Percentiles rank a stretch among this genome's conserved stretches.
These are phyloP conservation scores for Andrena flavipes DNA, from an alignment of 2,888 invertebrate species.

Conservation along the genomic window DNA sequence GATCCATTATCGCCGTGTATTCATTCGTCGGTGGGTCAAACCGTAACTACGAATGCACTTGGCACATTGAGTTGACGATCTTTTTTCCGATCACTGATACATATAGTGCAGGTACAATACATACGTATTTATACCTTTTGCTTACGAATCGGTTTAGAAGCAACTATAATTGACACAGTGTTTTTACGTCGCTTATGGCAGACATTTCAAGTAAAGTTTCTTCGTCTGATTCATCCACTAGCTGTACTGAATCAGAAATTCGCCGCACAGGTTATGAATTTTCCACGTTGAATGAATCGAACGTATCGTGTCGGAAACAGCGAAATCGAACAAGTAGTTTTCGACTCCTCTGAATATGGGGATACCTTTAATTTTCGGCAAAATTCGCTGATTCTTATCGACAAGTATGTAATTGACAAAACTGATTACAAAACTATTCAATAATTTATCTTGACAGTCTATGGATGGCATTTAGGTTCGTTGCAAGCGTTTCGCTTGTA, in stretches of 20 bases:
- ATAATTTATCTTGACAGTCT: not conserved
- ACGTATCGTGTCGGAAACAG: not conserved
- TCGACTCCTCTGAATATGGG: not conserved
- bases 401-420: not conserved
- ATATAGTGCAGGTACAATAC: not conserved
- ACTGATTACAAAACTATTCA: not conserved
- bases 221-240: not conserved
- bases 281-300: not conserved
- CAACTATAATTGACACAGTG: slow-evolving; percentile 24
- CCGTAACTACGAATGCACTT: not conserved
- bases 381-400: not conserved
- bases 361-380: not conserved
- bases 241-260: not conserved
- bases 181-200: not conserved
- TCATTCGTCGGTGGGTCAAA: slow-evolving; percentile 6
- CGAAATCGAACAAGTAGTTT: slow-evolving; percentile 7
- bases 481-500: not conserved
- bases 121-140: not conserved
- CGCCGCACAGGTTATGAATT: slow-evolving; percentile 12
- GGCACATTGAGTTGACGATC: not conserved
- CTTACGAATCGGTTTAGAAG: slow-evolving; percentile 12
- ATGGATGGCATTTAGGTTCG: not conserved
- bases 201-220: not conserved
- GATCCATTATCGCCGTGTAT: slow-evolving; percentile 29
- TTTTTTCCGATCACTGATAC: not conserved